phyloP scores from a whole-genome alignment of 2,113 vertebrate species.

The Coturnix japonica region DNA sequence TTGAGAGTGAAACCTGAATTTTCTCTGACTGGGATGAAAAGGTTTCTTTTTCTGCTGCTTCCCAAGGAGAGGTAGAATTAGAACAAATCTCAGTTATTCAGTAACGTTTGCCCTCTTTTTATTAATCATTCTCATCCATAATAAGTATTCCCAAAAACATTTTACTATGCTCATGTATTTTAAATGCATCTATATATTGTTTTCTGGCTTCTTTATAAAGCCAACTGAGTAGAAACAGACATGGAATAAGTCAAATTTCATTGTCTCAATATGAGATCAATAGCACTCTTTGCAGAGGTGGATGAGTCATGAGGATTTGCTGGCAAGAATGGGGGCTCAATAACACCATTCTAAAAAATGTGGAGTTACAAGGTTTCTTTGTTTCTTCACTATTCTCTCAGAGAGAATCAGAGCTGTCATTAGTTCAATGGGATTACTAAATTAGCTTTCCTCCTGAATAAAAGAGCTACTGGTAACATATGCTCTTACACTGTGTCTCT shows the following conservation, averaged over 20 bases:
- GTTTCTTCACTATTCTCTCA: constrained; percentile 26
- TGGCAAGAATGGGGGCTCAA: background rate
- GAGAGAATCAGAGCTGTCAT: constrained; percentile 42
- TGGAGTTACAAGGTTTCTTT: constrained; percentile 41
- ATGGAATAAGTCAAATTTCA: constrained; percentile 34
- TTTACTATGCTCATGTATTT: background rate
- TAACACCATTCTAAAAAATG: constrained; percentile 33
- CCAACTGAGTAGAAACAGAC: constrained; percentile 25
- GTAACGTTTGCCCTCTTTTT: constrained; percentile 13
- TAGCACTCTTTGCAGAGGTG: constrained; percentile 41
- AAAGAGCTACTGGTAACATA: constrained; percentile 35
- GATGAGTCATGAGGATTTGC: background rate
- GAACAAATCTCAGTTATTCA: background rate
- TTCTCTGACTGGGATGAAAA: background rate
- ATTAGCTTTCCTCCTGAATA: constrained; percentile 27
- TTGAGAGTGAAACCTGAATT: background rate
- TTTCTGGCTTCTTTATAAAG: constrained; percentile 19
- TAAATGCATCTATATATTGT: background rate
- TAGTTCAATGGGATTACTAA: constrained; percentile 9
- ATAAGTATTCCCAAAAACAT: background rate
- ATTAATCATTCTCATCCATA: background rate
- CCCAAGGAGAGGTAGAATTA: background rate
- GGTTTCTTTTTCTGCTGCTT: background rate
- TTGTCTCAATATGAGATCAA: constrained; percentile 35
- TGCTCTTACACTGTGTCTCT: background rate